Percentiles rank a stretch among this genome's conserved stretches.
Conservation (phyloP, 2,113 vertebrate species). For the Ictidomys tridecemlineatus region DNA sequence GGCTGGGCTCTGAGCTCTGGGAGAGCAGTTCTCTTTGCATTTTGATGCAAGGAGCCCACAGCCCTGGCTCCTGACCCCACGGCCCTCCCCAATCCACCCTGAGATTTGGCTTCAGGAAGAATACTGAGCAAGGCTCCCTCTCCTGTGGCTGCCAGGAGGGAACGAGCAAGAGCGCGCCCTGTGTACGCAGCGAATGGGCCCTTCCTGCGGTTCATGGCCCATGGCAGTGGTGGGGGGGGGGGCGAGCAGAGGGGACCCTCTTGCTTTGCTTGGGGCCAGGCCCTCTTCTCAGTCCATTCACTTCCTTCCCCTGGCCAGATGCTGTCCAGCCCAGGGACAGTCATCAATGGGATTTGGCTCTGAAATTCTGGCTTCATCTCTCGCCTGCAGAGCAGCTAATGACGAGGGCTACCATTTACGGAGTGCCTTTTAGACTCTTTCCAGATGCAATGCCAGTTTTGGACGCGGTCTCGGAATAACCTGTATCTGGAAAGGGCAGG, state of each 20-base stretch:
- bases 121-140: constrained; percentile 62
- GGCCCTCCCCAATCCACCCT: constrained; percentile 1
- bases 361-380: background rate
- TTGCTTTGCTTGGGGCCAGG: constrained; percentile 74
- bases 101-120: constrained; percentile 64
- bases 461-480: background rate
- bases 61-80: constrained; percentile 49
- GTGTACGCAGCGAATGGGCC: constrained; percentile 71
- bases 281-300: background rate
- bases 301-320: background rate
- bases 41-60: constrained; percentile 41
- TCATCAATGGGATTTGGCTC: background rate
- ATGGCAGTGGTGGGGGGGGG: constrained; percentile 13
- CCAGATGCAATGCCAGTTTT: background rate
- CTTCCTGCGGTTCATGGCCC: constrained; percentile 77
- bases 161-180: constrained; percentile 71
- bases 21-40: background rate
- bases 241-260: background rate
- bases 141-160: constrained; percentile 61
- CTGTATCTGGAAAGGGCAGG: background rate
- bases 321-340: background rate
- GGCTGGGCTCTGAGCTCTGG: background rate
- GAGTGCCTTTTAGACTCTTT: background rate
- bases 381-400: background rate
- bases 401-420: background rate